phyloP scores from a whole-genome alignment of 2,113 vertebrate species.

The Leptodactylus fuscus region DNA sequence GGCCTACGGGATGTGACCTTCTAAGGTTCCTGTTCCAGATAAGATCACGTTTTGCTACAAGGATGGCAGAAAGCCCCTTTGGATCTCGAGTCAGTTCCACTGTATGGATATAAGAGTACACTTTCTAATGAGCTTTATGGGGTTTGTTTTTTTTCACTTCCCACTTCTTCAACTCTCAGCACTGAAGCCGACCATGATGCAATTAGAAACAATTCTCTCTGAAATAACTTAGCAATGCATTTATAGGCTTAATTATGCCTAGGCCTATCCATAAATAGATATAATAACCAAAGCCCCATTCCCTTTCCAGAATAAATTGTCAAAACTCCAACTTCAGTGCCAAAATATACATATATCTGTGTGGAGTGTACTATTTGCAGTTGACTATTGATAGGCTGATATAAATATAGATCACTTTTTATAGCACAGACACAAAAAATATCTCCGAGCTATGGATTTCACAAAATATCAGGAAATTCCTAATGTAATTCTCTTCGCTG shows the following conservation, averaged over 20 bases:
- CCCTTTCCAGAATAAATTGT: conserved; percentile 17
- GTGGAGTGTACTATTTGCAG: neutral
- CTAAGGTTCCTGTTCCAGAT: conserved; percentile 31
- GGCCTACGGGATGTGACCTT: conserved; percentile 39
- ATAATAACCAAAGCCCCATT: neutral
- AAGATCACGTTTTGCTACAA: conserved; percentile 33
- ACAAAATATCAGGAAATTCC: neutral
- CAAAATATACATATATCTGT: conserved; percentile 5
- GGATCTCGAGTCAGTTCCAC: conserved; percentile 47
- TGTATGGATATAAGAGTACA: neutral
- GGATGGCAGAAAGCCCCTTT: conserved; percentile 45
- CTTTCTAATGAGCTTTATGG: conserved; percentile 40
- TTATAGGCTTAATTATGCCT: conserved; percentile 36
- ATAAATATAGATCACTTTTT: neutral
- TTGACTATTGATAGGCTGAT: neutral
- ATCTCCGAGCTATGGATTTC: neutral
- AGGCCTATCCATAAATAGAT: conserved; percentile 30
- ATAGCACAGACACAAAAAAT: neutral
- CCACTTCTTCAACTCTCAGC: conserved; percentile 19
- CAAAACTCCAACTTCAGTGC: conserved; percentile 15
- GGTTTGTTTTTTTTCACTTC: neutral
- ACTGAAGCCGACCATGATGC: conserved; percentile 33
- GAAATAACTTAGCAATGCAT: conserved; percentile 30
- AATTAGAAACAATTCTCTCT: conserved; percentile 50
- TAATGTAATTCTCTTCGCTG: neutral